phyloP scores from a whole-genome alignment of 2,113 vertebrate genomes.

The Peromyscus californicus region DNA sequence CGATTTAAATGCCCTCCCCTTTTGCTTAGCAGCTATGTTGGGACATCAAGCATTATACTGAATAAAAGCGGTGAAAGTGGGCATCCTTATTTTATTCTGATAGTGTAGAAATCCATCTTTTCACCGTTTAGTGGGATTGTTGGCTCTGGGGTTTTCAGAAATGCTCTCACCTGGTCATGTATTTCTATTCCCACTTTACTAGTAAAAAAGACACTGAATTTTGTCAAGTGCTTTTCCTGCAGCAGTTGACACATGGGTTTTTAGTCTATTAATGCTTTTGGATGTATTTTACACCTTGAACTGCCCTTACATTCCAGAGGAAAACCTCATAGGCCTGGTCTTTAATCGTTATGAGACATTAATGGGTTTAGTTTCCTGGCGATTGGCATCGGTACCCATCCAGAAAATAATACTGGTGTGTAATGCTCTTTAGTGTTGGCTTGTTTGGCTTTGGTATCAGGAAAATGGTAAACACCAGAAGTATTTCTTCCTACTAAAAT shows the following conservation, averaged over 20 bases:
- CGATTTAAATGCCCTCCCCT: not conserved
- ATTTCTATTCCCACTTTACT: not conserved
- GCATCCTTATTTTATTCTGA: not conserved
- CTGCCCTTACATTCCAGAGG: not conserved
- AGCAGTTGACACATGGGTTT: not conserved
- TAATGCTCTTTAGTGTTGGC: not conserved
- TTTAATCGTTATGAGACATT: not conserved
- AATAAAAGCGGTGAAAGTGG: not conserved
- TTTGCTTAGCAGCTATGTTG: not conserved
- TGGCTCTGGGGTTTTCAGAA: not conserved
- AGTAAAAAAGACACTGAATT: conserved; percentile 6
- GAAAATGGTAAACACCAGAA: not conserved
- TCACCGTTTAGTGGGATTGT: not conserved
- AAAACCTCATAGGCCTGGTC: not conserved
- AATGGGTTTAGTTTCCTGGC: not conserved
- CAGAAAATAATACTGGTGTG: not conserved
- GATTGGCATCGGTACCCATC: too few relatives aligned
- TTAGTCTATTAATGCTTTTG: not conserved
- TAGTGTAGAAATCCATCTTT: not conserved
- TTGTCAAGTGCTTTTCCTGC: not conserved
- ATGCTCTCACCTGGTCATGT: not conserved
- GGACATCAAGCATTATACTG: not conserved
- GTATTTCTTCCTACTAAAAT: not conserved
- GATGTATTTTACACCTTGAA: not conserved
- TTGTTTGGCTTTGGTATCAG: not conserved